These are phyloP conservation scores for Pararge aegeria DNA, from an alignment of 1,140 invertebrate genomes.

Conservation along the genomic window DNA sequence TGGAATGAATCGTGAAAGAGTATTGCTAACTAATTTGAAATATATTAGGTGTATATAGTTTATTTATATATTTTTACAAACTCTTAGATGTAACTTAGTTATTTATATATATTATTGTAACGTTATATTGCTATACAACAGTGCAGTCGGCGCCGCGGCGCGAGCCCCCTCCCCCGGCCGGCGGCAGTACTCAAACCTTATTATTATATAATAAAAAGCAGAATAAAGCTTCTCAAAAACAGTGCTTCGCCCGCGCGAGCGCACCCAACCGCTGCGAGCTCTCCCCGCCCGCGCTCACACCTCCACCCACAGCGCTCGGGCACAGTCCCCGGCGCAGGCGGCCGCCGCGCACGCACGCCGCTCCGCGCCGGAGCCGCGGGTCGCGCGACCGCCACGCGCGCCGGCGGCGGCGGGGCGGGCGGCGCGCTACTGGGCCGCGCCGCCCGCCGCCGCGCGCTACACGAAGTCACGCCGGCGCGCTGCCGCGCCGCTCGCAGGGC, in stretches of 20 bases:
- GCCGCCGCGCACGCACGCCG: background rate
- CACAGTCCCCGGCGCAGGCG: background rate
- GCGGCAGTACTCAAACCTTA: constrained; percentile 20
- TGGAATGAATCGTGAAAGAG: constrained; percentile 40
- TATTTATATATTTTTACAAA: constrained; percentile 45
- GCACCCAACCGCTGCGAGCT: background rate
- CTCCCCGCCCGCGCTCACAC: too few relatives aligned
- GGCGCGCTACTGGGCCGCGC: constrained; percentile 34
- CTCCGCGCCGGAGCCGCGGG: background rate
- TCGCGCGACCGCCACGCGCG: background rate
- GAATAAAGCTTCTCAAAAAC: constrained; percentile 26
- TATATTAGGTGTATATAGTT: constrained; percentile 34
- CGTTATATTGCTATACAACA: constrained; percentile 36
- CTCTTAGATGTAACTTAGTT: constrained; percentile 32
- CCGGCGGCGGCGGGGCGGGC: constrained; percentile 34
- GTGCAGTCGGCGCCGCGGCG: constrained; percentile 18
- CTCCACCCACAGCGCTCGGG: too few relatives aligned
- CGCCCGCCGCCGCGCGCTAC: constrained; percentile 64
- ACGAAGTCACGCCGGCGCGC: constrained; percentile 56
- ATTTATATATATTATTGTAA: constrained; percentile 4
- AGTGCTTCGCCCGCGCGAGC: background rate
- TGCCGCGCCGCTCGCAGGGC: constrained; percentile 30
- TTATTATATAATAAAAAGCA: constrained; percentile 22
- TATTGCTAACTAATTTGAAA: constrained; percentile 40
- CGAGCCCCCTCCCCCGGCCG: constrained; percentile 2